Conservation (phyloP, 2,113 vertebrate species). For the Glaucomys volans region DNA sequence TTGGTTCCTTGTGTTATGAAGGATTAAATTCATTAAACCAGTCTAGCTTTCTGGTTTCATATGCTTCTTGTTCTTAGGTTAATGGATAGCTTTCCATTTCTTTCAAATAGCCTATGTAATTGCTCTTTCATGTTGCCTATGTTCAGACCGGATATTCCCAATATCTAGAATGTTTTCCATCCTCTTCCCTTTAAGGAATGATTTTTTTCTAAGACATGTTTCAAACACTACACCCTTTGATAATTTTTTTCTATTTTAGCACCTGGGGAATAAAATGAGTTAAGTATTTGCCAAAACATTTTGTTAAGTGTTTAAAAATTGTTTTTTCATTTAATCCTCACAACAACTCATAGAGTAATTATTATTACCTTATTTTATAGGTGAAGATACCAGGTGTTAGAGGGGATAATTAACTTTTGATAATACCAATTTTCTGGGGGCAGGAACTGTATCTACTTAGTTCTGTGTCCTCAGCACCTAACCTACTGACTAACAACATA, state of each 20-base stretch:
- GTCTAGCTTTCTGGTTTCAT: background rate
- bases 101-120: background rate
- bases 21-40: background rate
- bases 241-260: background rate
- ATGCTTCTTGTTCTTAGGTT: background rate
- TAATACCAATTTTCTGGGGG: background rate
- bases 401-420: background rate
- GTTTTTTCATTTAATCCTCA: background rate
- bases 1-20: background rate
- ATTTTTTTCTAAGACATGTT: background rate
- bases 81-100: background rate
- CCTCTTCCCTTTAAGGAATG: background rate
- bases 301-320: slow-evolving; percentile 28
- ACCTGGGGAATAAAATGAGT: background rate
- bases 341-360: background rate
- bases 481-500: background rate
- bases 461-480: background rate
- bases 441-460: background rate
- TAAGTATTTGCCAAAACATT: slow-evolving; percentile 21
- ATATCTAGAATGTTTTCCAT: background rate
- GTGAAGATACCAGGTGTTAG: background rate
- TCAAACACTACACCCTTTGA: background rate
- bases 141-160: background rate
- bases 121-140: background rate
- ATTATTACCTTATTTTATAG: background rate